A percentile compares a stretch with the other conserved stretches of the same genome.
Evolutionary conservation across 2,113 vertebrate species (phyloP).

Genomic region (Mormoops blainvillei): DNA sequence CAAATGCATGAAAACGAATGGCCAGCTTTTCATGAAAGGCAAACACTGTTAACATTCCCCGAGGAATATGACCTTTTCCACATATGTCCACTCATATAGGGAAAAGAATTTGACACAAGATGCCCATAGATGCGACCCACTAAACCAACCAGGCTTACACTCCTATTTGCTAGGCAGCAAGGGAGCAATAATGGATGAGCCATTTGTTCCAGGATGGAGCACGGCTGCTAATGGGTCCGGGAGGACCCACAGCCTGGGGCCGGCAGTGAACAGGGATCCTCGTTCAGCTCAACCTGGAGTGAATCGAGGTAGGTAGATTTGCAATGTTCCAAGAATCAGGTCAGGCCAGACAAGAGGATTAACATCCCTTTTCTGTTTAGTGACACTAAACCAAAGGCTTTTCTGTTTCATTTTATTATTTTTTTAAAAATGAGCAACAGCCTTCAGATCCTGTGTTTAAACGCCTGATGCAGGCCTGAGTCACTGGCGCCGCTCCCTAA

Average conservation of each 20-base stretch:
- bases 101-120: background rate
- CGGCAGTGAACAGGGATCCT: background rate
- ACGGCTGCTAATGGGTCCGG: background rate
- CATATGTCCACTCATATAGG: background rate
- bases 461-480: constrained; percentile 8
- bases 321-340: background rate
- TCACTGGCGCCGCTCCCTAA: background rate
- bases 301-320: background rate
- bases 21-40: background rate
- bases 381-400: background rate
- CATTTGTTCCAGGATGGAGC: background rate
- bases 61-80: background rate
- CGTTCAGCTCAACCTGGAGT: background rate
- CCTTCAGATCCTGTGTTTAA: constrained; percentile 9
- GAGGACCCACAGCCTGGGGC: background rate
- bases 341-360: background rate
- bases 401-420: constrained; percentile 7
- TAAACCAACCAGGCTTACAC: background rate
- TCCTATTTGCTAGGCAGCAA: background rate
- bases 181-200: background rate
- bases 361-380: background rate
- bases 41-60: background rate
- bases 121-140: background rate
- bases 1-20: background rate
- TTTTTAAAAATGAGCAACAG: background rate